Evolutionary conservation across 2,888 invertebrate genomes (phyloP), one percentile per base, ranked within the genome.

Genomic region (Microplitis deprimator): DNA sequence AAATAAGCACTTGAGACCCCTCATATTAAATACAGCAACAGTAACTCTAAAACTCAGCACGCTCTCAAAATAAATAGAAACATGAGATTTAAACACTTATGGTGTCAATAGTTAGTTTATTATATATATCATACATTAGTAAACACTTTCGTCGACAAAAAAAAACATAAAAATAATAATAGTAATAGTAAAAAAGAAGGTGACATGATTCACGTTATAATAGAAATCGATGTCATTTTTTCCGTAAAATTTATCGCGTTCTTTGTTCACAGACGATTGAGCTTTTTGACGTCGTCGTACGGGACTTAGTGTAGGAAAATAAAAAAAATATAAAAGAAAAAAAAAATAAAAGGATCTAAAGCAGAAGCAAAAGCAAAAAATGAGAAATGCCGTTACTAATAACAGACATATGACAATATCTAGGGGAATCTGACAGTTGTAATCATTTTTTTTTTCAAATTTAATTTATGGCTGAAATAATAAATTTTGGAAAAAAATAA

Each of bases 201-300:
- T 50, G 50, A 50, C 50, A 50, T 50, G 50, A 50, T 50, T 50
- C 50, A 50, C 50, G 50, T 50, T 13, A 8, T 13, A 8, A 72
- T 8, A 20, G 65, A 73, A 73, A 77, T 73, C 68, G 61, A 69
- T 73, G 73, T 64, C 64, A 77, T 73, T 68, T 77, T 64, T 50
- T 64, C 73, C 60, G 20, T 71, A 73, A 69, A 77, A 77, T 77
- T 77, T 77, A 77, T 77, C 75, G 81, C 75, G 81, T 76, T 79
- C 72, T 76, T 79, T 79, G 60, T 78, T 82, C 71, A 82, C 82
- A 79, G 78, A 80, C 81, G 82, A 82, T 82, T 77, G 79, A 79
- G 77, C 80, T 79, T 80, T 79, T 71, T 81, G 40, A 50, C 20
- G 8, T 29, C 29, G 29, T 29, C 29, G 29, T 29, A 29, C 29